A percentile compares a stretch with the other conserved stretches of the same genome.
Evolutionary conservation across 2,888 invertebrate genomes (phyloP).

Genomic region (Beris morrisii): DNA sequence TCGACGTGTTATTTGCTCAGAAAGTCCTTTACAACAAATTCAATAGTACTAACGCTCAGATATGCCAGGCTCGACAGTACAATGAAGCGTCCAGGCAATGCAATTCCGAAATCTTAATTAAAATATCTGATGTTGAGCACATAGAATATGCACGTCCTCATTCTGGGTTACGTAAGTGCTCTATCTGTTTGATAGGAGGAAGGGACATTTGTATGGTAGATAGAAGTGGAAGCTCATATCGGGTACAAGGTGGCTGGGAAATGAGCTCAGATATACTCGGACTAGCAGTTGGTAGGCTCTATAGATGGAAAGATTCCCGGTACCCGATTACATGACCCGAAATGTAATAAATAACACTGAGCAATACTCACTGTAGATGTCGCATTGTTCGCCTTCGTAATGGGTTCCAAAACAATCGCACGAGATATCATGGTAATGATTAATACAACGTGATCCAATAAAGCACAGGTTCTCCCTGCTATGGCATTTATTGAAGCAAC

Average conservation of each 20-base stretch:
- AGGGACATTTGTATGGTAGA: no score
- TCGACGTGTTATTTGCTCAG: no score
- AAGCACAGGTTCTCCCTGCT: slow-evolving; percentile 84
- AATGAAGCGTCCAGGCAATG: slow-evolving; percentile 11
- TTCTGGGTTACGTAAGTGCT: background rate
- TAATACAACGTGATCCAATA: slow-evolving; percentile 84
- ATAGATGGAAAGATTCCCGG: no score
- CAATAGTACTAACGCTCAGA: slow-evolving; percentile 10
- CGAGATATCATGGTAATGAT: slow-evolving; percentile 84
- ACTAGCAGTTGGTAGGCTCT: no score
- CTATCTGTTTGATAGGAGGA: slow-evolving; percentile 1
- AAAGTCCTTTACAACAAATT: background rate
- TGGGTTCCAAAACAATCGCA: slow-evolving; percentile 93
- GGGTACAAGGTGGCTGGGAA: no score
- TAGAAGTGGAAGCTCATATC: no score
- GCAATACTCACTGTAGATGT: slow-evolving; percentile 76
- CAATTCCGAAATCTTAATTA: slow-evolving; percentile 26
- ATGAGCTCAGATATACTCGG: no score
- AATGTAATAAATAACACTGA: slow-evolving; percentile 29
- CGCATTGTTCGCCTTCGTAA: slow-evolving; percentile 90
- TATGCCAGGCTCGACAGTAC: background rate
- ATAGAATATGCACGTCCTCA: slow-evolving; percentile 3
- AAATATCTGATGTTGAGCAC: slow-evolving; percentile 23
- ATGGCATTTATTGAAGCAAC: slow-evolving; percentile 81
- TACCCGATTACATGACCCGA: slow-evolving; percentile 19